phyloP scores from a whole-genome alignment of 2,113 vertebrate genomes.

The Oryzias celebensis region DNA sequence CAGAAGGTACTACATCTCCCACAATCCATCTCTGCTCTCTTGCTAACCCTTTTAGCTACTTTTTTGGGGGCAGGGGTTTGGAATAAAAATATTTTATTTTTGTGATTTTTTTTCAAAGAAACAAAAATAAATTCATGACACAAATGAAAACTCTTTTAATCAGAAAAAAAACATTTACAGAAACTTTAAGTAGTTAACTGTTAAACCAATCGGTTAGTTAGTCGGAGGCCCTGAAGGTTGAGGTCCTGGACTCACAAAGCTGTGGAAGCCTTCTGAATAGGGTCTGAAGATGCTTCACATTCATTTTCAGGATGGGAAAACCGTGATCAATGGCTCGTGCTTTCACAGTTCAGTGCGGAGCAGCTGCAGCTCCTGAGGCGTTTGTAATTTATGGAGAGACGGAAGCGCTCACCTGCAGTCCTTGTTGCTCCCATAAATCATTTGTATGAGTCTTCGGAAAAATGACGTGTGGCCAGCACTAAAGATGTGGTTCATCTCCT shows the following conservation, averaged over 20 bases:
- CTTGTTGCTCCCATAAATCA: constrained; percentile 26
- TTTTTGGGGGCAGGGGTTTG: no score
- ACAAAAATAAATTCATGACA: no score
- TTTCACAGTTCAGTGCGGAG: constrained; percentile 22
- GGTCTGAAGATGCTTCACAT: constrained; percentile 27
- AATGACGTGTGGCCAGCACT: constrained; percentile 7
- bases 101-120: no score
- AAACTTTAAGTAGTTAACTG: no score
- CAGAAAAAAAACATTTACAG: no score
- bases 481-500: constrained; percentile 6
- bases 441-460: constrained; percentile 6
- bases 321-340: constrained; percentile 37
- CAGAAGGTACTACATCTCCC: constrained; percentile 84
- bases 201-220: no score
- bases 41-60: no score
- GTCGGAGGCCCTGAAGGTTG: no score
- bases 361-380: constrained; percentile 48
- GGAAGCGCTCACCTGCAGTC: constrained; percentile 24
- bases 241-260: neutral
- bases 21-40: constrained; percentile 24
- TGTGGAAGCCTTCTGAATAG: constrained; percentile 16
- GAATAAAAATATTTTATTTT: no score
- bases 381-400: constrained; percentile 35
- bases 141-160: no score
- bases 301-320: constrained; percentile 10